Conservation (phyloP, 2,113 vertebrate genomes). For the Cairina moschata region DNA sequence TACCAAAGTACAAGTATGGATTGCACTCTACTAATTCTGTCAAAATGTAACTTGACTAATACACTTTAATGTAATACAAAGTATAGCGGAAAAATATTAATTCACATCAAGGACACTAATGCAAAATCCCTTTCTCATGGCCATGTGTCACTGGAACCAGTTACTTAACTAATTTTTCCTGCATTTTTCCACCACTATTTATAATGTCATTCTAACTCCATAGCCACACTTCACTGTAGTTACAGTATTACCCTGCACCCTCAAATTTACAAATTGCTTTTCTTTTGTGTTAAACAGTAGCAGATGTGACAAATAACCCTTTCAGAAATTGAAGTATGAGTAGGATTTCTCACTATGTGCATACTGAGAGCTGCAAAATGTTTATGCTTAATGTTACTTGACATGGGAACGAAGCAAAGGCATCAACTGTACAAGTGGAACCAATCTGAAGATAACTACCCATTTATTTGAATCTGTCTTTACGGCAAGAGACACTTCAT, state of each 20-base stretch:
- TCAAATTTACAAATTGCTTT: neutral
- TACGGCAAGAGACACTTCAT: neutral
- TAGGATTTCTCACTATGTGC: neutral
- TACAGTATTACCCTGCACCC: neutral
- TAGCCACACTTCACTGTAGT: neutral
- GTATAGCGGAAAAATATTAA: neutral
- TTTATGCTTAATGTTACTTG: neutral
- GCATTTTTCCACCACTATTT: neutral
- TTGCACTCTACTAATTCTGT: neutral
- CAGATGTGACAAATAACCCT: neutral
- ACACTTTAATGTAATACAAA: neutral
- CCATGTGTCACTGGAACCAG: neutral
- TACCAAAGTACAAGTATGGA: neutral
- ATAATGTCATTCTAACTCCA: neutral
- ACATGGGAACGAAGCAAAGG: neutral
- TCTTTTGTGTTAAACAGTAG: neutral
- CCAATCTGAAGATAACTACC: neutral
- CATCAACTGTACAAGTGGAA: neutral
- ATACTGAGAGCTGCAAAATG: neutral
- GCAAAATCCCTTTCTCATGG: neutral
- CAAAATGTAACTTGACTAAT: neutral
- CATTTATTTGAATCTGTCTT: neutral
- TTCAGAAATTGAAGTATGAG: neutral
- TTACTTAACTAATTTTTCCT: neutral
- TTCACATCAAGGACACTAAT: neutral